Evolutionary conservation across 2,113 vertebrate genomes (phyloP).

Genomic region (Mormyrus lacerda): DNA sequence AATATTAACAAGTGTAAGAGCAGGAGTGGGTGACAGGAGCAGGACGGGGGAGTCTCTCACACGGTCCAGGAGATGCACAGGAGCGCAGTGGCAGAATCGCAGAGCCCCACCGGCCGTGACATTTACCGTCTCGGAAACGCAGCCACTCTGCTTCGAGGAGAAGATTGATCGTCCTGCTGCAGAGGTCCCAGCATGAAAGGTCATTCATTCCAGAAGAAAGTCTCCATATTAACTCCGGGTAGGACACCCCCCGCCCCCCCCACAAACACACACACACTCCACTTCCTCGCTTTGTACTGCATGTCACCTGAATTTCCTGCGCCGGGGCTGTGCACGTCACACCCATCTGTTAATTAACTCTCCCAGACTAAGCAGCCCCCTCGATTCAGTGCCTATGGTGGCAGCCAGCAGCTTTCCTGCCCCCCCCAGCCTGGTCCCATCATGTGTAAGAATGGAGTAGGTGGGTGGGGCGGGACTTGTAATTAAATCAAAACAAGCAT

Average conservation of each 20-base stretch:
- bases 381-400: background rate
- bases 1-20: background rate
- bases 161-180: constrained; percentile 19
- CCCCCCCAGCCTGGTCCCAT: constrained; percentile 16
- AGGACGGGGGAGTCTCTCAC: background rate
- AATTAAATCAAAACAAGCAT: constrained; percentile 72
- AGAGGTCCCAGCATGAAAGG: constrained; percentile 20
- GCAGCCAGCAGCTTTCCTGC: constrained; percentile 2
- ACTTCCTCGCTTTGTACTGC: constrained; percentile 65
- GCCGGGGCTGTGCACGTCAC: constrained; percentile 41
- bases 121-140: constrained; percentile 54
- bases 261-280: constrained; percentile 1
- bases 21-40: background rate
- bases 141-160: constrained; percentile 39
- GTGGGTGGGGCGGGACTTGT: constrained; percentile 35
- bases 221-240: constrained; percentile 12
- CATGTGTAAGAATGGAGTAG: constrained; percentile 2
- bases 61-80: background rate
- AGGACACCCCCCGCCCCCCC: background rate
- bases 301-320: constrained; percentile 46
- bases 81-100: background rate
- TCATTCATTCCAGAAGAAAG: constrained; percentile 23
- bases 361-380: constrained; percentile 38
- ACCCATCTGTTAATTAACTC: constrained; percentile 46
- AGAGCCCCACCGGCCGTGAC: constrained; percentile 35